These are phyloP conservation scores for Streptopelia turtur DNA, from an alignment of 2,797 vertebrate genomes.

Conservation along the genomic window DNA sequence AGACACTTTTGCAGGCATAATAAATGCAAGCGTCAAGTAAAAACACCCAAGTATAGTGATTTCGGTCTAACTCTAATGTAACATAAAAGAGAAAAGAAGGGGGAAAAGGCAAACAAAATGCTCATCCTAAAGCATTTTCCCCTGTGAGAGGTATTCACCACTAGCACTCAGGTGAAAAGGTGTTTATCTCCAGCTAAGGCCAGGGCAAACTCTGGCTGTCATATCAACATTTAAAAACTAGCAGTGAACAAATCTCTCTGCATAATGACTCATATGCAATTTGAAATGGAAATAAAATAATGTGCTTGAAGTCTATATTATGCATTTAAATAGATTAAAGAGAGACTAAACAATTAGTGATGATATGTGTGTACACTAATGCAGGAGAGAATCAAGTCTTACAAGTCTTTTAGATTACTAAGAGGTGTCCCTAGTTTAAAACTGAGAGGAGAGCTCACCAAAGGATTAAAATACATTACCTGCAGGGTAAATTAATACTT, in stretches of 20 bases:
- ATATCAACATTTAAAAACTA: background rate
- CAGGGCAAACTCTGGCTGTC: background rate
- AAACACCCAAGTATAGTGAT: background rate
- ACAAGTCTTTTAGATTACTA: conserved; percentile 38
- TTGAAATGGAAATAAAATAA: conserved; percentile 57
- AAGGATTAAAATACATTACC: conserved; percentile 34
- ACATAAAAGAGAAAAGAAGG: background rate
- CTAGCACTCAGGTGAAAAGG: background rate
- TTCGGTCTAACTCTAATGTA: background rate
- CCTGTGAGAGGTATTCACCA: background rate
- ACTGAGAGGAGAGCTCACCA: conserved; percentile 7
- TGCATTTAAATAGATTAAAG: conserved; percentile 59
- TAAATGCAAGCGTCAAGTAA: background rate
- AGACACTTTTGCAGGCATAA: background rate
- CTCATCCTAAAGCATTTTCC: background rate
- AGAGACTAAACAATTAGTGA: conserved; percentile 50
- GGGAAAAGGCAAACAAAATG: background rate
- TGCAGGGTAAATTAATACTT: conserved; percentile 42
- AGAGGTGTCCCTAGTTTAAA: conserved; percentile 19
- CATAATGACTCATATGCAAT: conserved; percentile 32
- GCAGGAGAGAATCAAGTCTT: conserved; percentile 39
- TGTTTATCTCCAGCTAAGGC: background rate
- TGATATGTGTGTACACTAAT: conserved; percentile 47
- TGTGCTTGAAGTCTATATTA: conserved; percentile 43
- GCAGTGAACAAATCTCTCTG: background rate